phyloP scores from a whole-genome alignment of 2,797 vertebrate species.

The Pampus argenteus region DNA sequence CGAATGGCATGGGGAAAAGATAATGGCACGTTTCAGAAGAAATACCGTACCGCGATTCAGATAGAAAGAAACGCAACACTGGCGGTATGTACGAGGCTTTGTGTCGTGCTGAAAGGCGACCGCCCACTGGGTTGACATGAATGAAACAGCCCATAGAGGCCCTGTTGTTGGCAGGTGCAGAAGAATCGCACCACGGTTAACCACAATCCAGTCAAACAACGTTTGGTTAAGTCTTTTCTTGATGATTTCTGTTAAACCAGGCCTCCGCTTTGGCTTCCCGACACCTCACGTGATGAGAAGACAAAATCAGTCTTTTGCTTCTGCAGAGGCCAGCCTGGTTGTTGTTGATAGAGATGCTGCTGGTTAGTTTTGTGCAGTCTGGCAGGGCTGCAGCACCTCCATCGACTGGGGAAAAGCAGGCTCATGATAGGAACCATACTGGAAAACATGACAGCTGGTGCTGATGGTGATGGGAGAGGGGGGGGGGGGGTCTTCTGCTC shows the following conservation, averaged over 20 bases:
- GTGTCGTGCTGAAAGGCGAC: conserved; percentile 7
- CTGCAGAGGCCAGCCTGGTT: conserved; percentile 5
- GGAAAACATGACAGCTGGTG: too few species aligned
- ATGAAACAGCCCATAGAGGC: conserved; percentile 46
- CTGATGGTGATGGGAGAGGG: too few species aligned
- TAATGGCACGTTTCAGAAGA: conserved; percentile 11
- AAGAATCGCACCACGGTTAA: conserved; percentile 9
- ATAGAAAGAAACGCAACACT: not conserved
- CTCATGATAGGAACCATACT: not conserved
- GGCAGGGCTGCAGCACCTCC: conserved; percentile 8
- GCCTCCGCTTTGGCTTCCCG: not conserved
- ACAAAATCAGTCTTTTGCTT: not conserved
- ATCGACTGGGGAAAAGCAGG: not conserved
- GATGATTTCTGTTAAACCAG: not conserved
- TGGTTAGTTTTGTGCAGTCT: conserved; percentile 16
- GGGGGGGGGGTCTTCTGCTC: too few species aligned
- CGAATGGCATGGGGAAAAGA: conserved; percentile 37
- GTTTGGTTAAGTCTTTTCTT: not conserved
- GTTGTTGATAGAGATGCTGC: conserved; percentile 27
- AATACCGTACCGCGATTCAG: conserved; percentile 4
- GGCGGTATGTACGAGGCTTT: not conserved
- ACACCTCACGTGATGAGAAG: conserved; percentile 1
- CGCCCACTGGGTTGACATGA: conserved; percentile 30
- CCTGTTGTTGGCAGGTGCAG: conserved; percentile 58
- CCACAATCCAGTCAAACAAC: not conserved